A percentile compares a stretch with the other conserved stretches of the same genome.
Conservation (phyloP, 1,140 invertebrate genomes). For the Leptinotarsa defecta region DNA sequence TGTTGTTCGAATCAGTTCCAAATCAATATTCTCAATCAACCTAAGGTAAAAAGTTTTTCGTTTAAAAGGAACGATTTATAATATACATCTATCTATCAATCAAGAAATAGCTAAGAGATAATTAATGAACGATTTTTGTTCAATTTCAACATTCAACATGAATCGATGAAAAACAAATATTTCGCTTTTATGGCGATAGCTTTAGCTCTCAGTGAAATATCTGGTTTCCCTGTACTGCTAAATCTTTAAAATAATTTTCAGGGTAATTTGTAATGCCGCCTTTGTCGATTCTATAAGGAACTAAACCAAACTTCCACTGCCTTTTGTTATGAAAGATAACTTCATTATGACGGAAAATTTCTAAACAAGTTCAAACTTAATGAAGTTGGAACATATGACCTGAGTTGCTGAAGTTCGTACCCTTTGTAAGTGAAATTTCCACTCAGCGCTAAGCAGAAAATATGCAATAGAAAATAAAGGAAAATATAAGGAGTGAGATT, state of each 20-base stretch:
- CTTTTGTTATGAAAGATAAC: constrained; percentile 39
- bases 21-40: no score
- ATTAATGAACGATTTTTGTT: no score
- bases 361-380: constrained; percentile 36
- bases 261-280: not conserved
- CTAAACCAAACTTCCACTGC: constrained; percentile 38
- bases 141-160: no score
- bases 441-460: constrained; percentile 2
- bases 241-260: not conserved
- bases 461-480: constrained; percentile 3
- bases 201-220: no score
- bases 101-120: no score
- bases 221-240: not conserved
- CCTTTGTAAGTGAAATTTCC: constrained; percentile 6
- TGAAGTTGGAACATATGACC: constrained; percentile 33
- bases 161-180: no score
- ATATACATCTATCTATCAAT: no score
- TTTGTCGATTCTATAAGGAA: not conserved
- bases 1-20: no score
- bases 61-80: no score
- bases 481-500: not conserved
- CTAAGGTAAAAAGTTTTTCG: no score
- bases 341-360: constrained; percentile 38
- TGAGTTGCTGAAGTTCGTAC: constrained; percentile 11
- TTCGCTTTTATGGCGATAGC: no score